Base-by-base conservation (phyloP, 2,888 invertebrate species). In the Osmoderma eremita region DNA sequence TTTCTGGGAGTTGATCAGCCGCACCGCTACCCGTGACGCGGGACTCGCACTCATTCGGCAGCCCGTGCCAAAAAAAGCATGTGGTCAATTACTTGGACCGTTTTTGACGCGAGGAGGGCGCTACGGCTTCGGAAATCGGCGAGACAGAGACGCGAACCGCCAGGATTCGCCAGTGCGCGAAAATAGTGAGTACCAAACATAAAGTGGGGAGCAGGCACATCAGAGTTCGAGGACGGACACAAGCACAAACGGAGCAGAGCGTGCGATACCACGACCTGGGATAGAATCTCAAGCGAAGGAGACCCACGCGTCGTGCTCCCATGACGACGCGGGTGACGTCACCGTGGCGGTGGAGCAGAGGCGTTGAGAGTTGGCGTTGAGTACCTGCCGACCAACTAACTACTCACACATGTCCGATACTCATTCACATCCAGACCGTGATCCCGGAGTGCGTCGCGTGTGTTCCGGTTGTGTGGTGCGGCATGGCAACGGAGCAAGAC, bases 401-500 rank as follows among this genome's bases (percentile, higher is more conserved):
- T 73, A 70, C 73, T 71, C 73, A 73, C 77, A 75, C 77, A 78
- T 77, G 75, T 74, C 72, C 72, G 74, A 68, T 69, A 71, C 73
- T 76, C 77, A 77, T 77, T 77, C 77, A 77, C 71, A 73, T 74
- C 75, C 73, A 71, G 73, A 66, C 73, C 66, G 69, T 69, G 67
- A 64, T 62, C 51, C 54, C 62, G 68, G 67, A 67, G 58, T 58
- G 61, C 70, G 58, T 58, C 70, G 71, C 74, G 74, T 69, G 74
- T 73, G 72, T 65, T 67, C 73, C 69, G 70, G 70, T 71, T 72
- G 69, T 71, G 79, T 79, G 79, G 81, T 83, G 83, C 85, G 84
- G 83, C 83, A 83, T 81, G 81, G 80, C 80, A 79, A 75, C 79
- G 77, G 77, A 72, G 77, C 72, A 77, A 76, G 81, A 83, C 83